Base-by-base conservation (phyloP, 2,888 invertebrate species). In the Meteorus cinctellus region DNA sequence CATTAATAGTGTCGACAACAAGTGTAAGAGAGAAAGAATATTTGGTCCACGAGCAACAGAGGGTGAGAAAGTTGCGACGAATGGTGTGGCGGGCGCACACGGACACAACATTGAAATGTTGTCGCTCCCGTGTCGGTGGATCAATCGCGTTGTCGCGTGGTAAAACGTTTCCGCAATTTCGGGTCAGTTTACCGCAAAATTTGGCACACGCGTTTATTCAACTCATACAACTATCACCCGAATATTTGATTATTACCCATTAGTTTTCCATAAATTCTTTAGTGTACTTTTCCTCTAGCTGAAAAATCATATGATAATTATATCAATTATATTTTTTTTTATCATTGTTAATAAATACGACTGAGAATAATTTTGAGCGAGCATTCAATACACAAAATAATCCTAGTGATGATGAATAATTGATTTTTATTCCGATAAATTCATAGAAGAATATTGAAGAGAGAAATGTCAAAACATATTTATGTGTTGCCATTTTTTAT, bases 101-200 rank as follows among this genome's bases (percentile, higher is more conserved):
- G 19, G n/a, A 19, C 6, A 55, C 8, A 19, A 55, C 55, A 6
- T 55, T 55, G 41, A 72, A 72, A 72, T 63, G 62, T 72, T 77
- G 72, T 75, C 72, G 66, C 71, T 75, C 59, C 66, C 81, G 79
- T 78, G 81, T 77, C 68, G 60, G 74, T 81, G 84, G 85, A 86
- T 87, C 87, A 88, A 88, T 88, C 87, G 55, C 59, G 87, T 85
- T 84, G 81, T 84, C 85, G 83, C 85, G 86, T 80, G 87, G 86
- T 85, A 86, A 87, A 87, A 86, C 86, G 84, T 84, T 87, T 87
- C 55, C 86, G 84, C 82, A 84, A 80, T 84, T 86, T 87, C 82
- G 83, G 55, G 81, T 63, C 74, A 76, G 68, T 76, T 76, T 76
- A 72, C 66, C 72, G 62, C 71, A 74, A 68, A 63, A 34, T 71